Evolutionary conservation across 2,797 vertebrate species (phyloP), one percentile per base, ranked within the genome.

Genomic region (Acestrorhynchus altus): DNA sequence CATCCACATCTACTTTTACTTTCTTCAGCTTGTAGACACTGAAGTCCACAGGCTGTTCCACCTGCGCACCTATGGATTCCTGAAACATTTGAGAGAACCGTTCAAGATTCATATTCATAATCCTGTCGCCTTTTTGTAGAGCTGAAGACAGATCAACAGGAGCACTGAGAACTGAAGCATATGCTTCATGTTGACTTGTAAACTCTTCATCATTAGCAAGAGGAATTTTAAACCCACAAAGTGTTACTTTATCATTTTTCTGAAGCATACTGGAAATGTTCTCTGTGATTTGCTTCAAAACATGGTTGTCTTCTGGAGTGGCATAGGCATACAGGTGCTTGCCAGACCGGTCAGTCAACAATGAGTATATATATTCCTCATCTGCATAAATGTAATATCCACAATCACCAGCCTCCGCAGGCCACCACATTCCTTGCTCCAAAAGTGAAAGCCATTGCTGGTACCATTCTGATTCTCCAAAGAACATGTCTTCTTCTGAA

Each of bases 381-480:
- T 99, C 94, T 47, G 95, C 95, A 83, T 97, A 98, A 89, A 98
- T 92, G 83, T 94, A 99, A 87, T 98, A 96, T 1, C 97, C 97
- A 92, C 95, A 99, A 63, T 98, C 93, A 16, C 95, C 96, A 83
- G 91, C 89, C 80, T 98, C 96, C 73, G 96, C 96, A 22, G 95
- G 95, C 96, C 96, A 98, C 97, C 98, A 99, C 31, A 98, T 46
- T 0, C 96, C 97, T 88, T 95, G 94, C 78, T 97, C 95, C 88
- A 99, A 86, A 64, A 95, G 90, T 75, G 92, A 93, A 75, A 97
- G 89, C 97, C 97, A 99, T 65, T 97, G 95, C 74, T 96, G 94
- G 84, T 97, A 97, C 86, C 96, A 96, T 85, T 92, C 95, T 81
- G 87, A 86, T 77, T 95, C 93, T 60, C 90, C 90, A 75, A 92